phyloP scores from a whole-genome alignment of 2,888 invertebrate species.

The Plebejus argus region DNA sequence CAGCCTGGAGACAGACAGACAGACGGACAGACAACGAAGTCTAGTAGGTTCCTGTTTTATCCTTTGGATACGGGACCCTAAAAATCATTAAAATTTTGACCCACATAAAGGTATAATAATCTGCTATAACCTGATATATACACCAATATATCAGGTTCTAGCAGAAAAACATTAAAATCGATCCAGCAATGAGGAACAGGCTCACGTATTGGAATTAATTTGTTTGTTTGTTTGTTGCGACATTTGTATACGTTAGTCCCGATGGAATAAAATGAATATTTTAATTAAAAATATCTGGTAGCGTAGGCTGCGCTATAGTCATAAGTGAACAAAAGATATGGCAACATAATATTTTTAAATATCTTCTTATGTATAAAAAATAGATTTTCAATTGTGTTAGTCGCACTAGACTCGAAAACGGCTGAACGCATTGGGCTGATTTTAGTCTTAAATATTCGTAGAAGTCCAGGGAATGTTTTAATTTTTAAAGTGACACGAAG shows the following conservation, averaged over 20 bases:
- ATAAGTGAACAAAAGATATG: background rate
- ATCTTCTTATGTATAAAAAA: too few species aligned
- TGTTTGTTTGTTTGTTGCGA: background rate
- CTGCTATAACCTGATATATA: too few species aligned
- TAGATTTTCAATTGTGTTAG: too few species aligned
- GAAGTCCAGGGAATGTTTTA: too few species aligned
- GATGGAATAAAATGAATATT: constrained; percentile 1
- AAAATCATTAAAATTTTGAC: background rate
- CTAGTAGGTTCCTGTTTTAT: too few species aligned
- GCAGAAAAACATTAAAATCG: background rate
- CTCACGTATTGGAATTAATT: constrained; percentile 15
- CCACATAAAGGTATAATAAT: background rate
- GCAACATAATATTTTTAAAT: background rate
- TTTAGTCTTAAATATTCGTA: too few species aligned
- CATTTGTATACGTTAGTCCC: background rate
- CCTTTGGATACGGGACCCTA: too few species aligned
- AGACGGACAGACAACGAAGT: too few species aligned
- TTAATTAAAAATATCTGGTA: constrained; percentile 11
- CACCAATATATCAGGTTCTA: background rate
- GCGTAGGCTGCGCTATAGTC: background rate
- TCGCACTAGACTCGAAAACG: too few species aligned
- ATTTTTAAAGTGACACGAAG: too few species aligned
- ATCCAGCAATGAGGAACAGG: background rate
- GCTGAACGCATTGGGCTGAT: too few species aligned
- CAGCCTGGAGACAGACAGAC: too few species aligned